Percentiles rank a stretch among this genome's conserved stretches.
Evolutionary conservation across 2,113 vertebrate genomes (phyloP).

Genomic region (Chascanopsetta lugubris): DNA sequence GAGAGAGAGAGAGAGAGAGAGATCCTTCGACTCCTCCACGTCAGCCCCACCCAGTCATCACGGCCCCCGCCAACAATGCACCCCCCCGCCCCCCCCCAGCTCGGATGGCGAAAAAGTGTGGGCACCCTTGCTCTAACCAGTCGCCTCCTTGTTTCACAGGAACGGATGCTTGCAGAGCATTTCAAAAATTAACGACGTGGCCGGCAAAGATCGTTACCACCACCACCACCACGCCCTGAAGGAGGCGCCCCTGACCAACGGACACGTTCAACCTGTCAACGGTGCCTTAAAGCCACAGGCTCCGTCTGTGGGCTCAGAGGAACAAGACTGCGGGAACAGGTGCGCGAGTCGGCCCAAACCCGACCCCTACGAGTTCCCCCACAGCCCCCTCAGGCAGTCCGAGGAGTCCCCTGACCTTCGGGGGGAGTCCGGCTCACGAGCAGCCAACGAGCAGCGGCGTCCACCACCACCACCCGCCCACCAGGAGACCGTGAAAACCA

Average conservation of each 20-base stretch:
- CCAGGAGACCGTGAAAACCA: slow-evolving; percentile 51
- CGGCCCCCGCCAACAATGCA: too few species aligned
- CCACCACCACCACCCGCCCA: slow-evolving; percentile 45
- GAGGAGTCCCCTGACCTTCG: slow-evolving; percentile 17
- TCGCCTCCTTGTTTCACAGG: slow-evolving; percentile 73
- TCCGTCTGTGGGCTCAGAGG: slow-evolving; percentile 70
- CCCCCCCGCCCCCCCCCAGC: too few species aligned
- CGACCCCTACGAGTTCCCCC: slow-evolving; percentile 70
- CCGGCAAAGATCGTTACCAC: slow-evolving; percentile 59
- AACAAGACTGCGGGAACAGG: too few species aligned
- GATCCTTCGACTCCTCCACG: too few species aligned
- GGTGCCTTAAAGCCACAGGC: slow-evolving; percentile 96
- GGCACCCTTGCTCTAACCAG: slow-evolving; percentile 24
- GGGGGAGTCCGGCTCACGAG: slow-evolving; percentile 32
- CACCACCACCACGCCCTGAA: slow-evolving; percentile 74
- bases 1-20: too few species aligned
- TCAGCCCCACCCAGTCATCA: too few species aligned
- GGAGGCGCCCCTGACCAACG: slow-evolving; percentile 85
- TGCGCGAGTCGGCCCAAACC: slow-evolving; percentile 32
- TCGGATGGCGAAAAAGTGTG: too few species aligned
- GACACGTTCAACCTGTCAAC: slow-evolving; percentile 84
- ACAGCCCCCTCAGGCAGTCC: slow-evolving; percentile 62
- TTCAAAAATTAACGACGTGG: slow-evolving; percentile 81
- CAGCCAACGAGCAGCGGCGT: slow-evolving; percentile 23
- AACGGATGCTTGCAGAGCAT: slow-evolving; percentile 84